A percentile compares a stretch with the other conserved stretches of the same genome.
Conservation (phyloP, 2,797 vertebrate genomes). For the Tarsius wallacei region DNA sequence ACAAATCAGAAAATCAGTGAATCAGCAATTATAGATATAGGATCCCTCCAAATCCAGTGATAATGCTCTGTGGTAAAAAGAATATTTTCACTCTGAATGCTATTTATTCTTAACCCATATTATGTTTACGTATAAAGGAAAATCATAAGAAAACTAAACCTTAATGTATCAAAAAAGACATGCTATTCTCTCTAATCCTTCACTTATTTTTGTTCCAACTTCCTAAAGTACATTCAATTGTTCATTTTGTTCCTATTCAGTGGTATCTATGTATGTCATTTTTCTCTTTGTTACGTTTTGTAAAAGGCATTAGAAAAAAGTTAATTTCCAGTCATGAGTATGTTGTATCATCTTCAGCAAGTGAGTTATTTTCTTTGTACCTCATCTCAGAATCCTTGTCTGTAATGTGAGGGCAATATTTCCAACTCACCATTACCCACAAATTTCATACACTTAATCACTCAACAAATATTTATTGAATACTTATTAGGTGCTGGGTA, state of each 20-base stretch:
- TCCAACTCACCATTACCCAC: not conserved
- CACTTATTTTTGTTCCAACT: not conserved
- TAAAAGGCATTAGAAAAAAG: not conserved
- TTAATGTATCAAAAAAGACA: not conserved
- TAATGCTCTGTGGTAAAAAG: not conserved
- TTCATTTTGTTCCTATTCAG: constrained; percentile 7
- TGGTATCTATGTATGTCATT: not conserved
- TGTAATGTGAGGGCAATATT: not conserved
- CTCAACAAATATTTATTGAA: not conserved
- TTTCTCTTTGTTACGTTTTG: not conserved
- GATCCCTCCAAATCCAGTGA: not conserved
- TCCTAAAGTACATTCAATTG: not conserved
- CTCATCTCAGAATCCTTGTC: not conserved
- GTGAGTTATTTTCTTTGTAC: not conserved
- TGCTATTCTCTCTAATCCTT: not conserved
- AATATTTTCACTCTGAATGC: not conserved
- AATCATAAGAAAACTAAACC: not conserved
- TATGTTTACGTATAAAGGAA: not conserved
- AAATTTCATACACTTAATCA: not conserved
- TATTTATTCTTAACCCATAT: not conserved
- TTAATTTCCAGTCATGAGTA: not conserved
- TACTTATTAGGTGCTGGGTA: not conserved
- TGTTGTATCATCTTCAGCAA: not conserved
- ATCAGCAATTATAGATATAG: not conserved
- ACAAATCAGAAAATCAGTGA: not conserved